These are phyloP conservation scores for Trematocara stigmaticum DNA, from an alignment of 2,113 vertebrate species.

Conservation along the genomic window DNA sequence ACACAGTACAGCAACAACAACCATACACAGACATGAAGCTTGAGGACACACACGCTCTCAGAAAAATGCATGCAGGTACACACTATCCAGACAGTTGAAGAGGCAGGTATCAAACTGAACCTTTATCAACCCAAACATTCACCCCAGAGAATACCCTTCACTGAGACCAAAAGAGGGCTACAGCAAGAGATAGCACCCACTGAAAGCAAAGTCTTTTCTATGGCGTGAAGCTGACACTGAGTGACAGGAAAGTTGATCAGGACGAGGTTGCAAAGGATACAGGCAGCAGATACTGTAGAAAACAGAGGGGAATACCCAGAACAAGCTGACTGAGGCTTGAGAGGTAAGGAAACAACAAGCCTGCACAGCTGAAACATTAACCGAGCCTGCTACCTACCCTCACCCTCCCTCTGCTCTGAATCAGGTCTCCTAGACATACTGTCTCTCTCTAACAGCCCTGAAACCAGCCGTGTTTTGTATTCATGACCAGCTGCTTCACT, in stretches of 20 bases:
- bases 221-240: slow-evolving; percentile 42
- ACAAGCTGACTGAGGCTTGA: slow-evolving; percentile 4
- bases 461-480: slow-evolving; percentile 56
- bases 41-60: slow-evolving; percentile 8
- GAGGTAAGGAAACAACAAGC: neutral
- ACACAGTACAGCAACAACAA: slow-evolving; percentile 46
- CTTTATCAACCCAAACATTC: slow-evolving; percentile 62
- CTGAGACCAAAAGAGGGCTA: slow-evolving; percentile 52
- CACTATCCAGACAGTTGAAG: slow-evolving; percentile 39
- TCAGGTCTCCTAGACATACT: slow-evolving; percentile 7
- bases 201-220: slow-evolving; percentile 52
- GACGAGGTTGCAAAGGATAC: slow-evolving; percentile 26
- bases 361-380: neutral
- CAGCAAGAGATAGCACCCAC: slow-evolving; percentile 16
- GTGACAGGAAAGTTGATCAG: slow-evolving; percentile 50
- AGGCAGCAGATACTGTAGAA: slow-evolving; percentile 24
- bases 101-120: slow-evolving; percentile 53
- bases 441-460: slow-evolving; percentile 21
- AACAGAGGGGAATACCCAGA: neutral
- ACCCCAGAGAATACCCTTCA: slow-evolving; percentile 66
- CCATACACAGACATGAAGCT: slow-evolving; percentile 34
- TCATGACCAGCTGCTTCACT: slow-evolving; percentile 54
- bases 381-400: neutral
- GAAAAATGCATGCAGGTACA: slow-evolving; percentile 32
- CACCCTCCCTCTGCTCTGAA: neutral